A percentile compares a stretch with the other conserved stretches of the same genome.
These are phyloP conservation scores for Galaxea fascicularis DNA, from an alignment of 92 coral and sea anemone genomes.

Conservation along the genomic window DNA sequence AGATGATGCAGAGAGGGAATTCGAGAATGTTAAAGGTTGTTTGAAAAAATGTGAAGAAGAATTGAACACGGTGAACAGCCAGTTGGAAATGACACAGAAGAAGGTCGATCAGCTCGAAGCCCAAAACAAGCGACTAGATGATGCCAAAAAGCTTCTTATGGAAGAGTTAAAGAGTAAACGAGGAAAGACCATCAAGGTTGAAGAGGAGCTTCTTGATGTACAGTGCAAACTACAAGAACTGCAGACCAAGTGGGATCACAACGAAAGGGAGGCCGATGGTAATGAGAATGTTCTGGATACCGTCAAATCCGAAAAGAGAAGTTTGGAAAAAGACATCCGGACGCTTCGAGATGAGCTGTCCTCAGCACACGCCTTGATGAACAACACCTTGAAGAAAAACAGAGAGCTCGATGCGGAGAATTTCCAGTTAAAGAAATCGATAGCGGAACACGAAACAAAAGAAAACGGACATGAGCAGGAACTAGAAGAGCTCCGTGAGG, in stretches of 20 bases:
- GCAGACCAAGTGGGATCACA: slow-evolving; percentile 89
- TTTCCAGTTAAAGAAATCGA: slow-evolving; percentile 70
- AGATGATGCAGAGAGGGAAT: slow-evolving; percentile 14
- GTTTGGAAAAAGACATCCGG: slow-evolving; percentile 84
- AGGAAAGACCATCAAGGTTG: slow-evolving; percentile 53
- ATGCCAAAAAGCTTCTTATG: slow-evolving; percentile 14
- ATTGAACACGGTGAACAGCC: background rate
- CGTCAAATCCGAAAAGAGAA: slow-evolving; percentile 84
- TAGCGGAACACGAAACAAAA: slow-evolving; percentile 83
- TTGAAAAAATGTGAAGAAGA: slow-evolving; percentile 8
- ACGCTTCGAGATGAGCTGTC: slow-evolving; percentile 89
- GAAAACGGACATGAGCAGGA: slow-evolving; percentile 71
- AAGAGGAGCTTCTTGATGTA: slow-evolving; percentile 76
- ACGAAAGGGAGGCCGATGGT: slow-evolving; percentile 77
- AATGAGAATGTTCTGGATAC: slow-evolving; percentile 77
- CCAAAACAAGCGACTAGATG: slow-evolving; percentile 27
- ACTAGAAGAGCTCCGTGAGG: slow-evolving; percentile 81
- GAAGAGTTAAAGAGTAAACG: slow-evolving; percentile 16
- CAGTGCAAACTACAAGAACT: slow-evolving; percentile 85
- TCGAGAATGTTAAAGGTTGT: background rate
- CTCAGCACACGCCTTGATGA: slow-evolving; percentile 76
- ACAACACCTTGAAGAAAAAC: slow-evolving; percentile 41
- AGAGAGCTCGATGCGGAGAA: slow-evolving; percentile 43
- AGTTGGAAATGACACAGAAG: slow-evolving; percentile 12
- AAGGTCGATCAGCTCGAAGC: slow-evolving; percentile 6